phyloP scores from a whole-genome alignment of 2,797 vertebrate species.

The Brachymystax lenok region DNA sequence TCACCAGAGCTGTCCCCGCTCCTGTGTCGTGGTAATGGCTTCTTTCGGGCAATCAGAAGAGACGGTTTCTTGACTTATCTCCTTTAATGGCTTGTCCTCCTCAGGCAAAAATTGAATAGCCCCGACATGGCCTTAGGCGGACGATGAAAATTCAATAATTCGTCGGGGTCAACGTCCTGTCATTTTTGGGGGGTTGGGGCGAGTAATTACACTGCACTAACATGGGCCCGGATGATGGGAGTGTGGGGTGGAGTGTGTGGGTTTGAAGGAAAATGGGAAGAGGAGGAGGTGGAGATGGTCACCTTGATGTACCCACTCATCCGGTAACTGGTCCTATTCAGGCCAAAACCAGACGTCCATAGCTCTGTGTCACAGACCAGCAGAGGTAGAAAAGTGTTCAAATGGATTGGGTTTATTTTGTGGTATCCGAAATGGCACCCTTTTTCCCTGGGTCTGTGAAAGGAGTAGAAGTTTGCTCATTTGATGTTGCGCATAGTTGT shows the following conservation, averaged over 20 bases:
- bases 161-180: slow-evolving; percentile 84
- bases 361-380: background rate
- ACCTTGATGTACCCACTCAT: background rate
- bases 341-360: too few species aligned
- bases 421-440: background rate
- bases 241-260: background rate
- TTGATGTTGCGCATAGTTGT: background rate
- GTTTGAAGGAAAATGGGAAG: background rate
- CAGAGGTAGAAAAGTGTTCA: background rate
- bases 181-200: slow-evolving; percentile 56
- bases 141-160: slow-evolving; percentile 95
- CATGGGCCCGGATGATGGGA: slow-evolving; percentile 71
- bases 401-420: background rate
- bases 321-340: background rate
- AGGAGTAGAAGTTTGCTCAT: background rate
- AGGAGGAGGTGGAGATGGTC: background rate
- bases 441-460: too few species aligned
- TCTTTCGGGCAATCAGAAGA: slow-evolving; percentile 88
- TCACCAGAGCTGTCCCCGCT: slow-evolving; percentile 13
- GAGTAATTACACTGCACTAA: slow-evolving; percentile 89
- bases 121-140: slow-evolving; percentile 90
- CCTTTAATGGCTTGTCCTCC: slow-evolving; percentile 98
- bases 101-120: slow-evolving; percentile 98
- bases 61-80: slow-evolving; percentile 90
- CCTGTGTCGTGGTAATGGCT: slow-evolving; percentile 82